These are phyloP conservation scores for Silurus glanis DNA, from an alignment of 2,113 vertebrate species.

Conservation along the genomic window DNA sequence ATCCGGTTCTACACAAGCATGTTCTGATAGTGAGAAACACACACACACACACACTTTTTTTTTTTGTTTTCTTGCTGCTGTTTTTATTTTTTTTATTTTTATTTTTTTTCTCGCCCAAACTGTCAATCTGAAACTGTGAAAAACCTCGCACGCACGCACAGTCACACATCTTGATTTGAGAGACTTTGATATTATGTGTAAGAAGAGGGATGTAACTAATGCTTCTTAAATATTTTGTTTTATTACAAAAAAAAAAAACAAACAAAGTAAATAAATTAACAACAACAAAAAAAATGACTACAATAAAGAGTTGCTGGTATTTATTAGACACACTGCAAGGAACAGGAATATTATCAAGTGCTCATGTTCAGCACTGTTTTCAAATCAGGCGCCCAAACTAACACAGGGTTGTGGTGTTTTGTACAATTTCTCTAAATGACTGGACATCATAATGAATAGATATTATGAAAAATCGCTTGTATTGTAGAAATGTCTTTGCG, in stretches of 20 bases:
- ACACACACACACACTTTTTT: background rate
- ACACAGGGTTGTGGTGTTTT: background rate
- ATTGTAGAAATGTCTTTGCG: background rate
- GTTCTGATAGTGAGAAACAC: background rate
- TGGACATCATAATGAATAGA: too few species aligned
- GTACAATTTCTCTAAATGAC: background rate
- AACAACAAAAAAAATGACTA: background rate
- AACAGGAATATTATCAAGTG: background rate
- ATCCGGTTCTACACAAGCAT: conserved; percentile 19
- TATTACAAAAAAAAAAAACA: background rate
- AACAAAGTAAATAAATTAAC: background rate
- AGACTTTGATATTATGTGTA: background rate
- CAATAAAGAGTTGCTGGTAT: background rate
- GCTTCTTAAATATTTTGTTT: background rate
- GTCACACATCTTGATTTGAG: background rate
- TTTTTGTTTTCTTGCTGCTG: background rate
- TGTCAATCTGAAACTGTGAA: background rate
- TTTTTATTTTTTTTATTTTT: background rate
- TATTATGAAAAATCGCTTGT: background rate
- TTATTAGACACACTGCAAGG: background rate
- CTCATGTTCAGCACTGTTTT: background rate
- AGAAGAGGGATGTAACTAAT: background rate
- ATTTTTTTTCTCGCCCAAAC: background rate
- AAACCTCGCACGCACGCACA: background rate
- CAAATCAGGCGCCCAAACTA: background rate